These are phyloP conservation scores for Stenolophus ochropezus DNA, from an alignment of 2,888 invertebrate genomes.

Conservation along the genomic window DNA sequence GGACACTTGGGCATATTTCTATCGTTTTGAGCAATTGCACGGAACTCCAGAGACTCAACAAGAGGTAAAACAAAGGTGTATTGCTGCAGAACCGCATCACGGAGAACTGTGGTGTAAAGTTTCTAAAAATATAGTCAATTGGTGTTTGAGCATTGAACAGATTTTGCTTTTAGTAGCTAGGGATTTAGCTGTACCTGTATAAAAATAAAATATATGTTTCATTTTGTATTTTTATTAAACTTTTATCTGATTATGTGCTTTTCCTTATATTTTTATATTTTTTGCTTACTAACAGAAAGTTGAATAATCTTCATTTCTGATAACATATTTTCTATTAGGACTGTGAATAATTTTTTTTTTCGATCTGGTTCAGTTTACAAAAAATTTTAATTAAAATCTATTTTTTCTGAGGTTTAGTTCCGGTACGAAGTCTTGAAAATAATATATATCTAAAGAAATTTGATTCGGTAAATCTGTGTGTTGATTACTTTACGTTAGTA, in stretches of 20 bases:
- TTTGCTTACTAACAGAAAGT: not conserved
- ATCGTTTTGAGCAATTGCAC: constrained; percentile 95
- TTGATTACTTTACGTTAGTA: no score
- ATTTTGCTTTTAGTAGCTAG: constrained; percentile 88
- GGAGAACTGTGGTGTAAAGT: constrained; percentile 96
- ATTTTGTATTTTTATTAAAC: not conserved
- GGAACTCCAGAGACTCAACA: constrained; percentile 93
- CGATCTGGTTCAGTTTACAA: no score
- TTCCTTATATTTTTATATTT: no score
- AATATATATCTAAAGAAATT: no score
- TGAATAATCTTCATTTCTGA: no score
- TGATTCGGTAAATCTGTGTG: no score
- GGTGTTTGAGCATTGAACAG: constrained; percentile 93
- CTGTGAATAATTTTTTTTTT: no score
- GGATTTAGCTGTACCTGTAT: constrained; percentile 88
- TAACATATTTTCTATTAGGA: no score
- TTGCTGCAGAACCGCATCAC: constrained; percentile 95
- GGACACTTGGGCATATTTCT: constrained; percentile 98
- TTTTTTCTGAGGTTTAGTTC: no score
- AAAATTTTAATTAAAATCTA: no score
- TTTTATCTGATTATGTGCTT: no score
- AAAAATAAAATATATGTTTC: constrained; percentile 67
- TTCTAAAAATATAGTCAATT: constrained; percentile 95
- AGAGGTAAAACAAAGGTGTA: constrained; percentile 90
- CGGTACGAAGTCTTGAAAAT: no score